Evolutionary conservation across 2,113 vertebrate genomes (phyloP), one percentile per base, ranked within the genome.

Genomic region (Tinamus guttatus): DNA sequence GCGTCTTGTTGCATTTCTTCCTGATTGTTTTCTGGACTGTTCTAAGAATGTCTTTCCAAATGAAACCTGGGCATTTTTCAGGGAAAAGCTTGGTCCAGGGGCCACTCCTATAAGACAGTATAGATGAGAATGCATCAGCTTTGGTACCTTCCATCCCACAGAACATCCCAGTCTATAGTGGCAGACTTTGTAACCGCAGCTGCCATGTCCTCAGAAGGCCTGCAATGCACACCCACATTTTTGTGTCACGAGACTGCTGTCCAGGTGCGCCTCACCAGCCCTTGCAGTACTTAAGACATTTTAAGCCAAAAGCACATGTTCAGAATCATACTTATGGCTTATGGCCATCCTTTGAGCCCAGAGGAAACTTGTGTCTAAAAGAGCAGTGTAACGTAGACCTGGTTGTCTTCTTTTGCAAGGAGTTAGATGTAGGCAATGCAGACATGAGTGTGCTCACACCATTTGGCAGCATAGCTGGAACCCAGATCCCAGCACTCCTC

Each of bases 401-500:
- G 60, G 8, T 4, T 54, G 21, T 14, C 80, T 75, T 80, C 15
- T 30, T 76, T 58, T 88, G 27, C 56, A 47, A 52, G 14, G 19
- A 40, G 9, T 9, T 36, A 43, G n/a, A 43, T 78, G 49, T 81
- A 74, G 84, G 65, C 24, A 54, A 36, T 6, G 22, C 22, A 77
- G 20, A 13, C 43, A 34, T 0, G 1, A 76, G 16, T 4, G 63
- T 3, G 17, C 43, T 11, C 2, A 5, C 7, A 49, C 3, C 15
- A 74, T 27, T 63, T 89, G 70, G n/a, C 32, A 38, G n/a, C 28
- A 91, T 18, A 58, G 16, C 28, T 58, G 54, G 28, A 21, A 21
- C 70, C 84, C 34, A 22, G 16, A 78, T 13, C 24, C 21, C 51
- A 59, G 9, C 21, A 12, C 20, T 6, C 15, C 54, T 89, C 56